Evolutionary conservation across 2,797 vertebrate species (phyloP).

Genomic region (Ctenochaetus hawaiiensis): DNA sequence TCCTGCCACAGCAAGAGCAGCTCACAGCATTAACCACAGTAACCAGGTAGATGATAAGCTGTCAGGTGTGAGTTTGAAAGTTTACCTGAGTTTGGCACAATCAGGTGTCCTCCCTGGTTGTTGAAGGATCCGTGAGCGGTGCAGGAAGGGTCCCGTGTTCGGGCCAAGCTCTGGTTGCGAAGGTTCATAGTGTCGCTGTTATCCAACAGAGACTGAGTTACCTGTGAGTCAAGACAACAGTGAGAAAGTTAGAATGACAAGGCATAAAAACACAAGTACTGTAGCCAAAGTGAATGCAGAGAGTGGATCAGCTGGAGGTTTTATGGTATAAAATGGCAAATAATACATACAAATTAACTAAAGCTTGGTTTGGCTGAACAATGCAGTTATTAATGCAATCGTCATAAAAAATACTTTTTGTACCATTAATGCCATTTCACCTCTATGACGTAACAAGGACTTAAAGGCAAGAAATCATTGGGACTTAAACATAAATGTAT

Average conservation of each 20-base stretch:
- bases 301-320: neutral
- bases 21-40: neutral
- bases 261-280: neutral
- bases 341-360: neutral
- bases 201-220: constrained; percentile 92
- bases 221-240: constrained; percentile 49
- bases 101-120: constrained; percentile 93
- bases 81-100: constrained; percentile 94
- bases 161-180: constrained; percentile 92
- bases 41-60: neutral
- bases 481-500: neutral
- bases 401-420: neutral
- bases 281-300: too few species aligned
- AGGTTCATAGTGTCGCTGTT: constrained; percentile 90
- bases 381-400: neutral
- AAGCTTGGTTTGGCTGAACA: neutral
- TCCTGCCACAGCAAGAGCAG: neutral
- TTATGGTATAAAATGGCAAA: constrained; percentile 1
- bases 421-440: neutral
- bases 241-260: neutral
- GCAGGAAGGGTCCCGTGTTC: constrained; percentile 92
- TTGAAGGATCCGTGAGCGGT: constrained; percentile 94
- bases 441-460: neutral
- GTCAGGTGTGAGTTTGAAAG: neutral
- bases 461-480: neutral